These are phyloP conservation scores for Stylophora pistillata DNA, from an alignment of 64 coral and sea anemone genomes.

Conservation along the genomic window DNA sequence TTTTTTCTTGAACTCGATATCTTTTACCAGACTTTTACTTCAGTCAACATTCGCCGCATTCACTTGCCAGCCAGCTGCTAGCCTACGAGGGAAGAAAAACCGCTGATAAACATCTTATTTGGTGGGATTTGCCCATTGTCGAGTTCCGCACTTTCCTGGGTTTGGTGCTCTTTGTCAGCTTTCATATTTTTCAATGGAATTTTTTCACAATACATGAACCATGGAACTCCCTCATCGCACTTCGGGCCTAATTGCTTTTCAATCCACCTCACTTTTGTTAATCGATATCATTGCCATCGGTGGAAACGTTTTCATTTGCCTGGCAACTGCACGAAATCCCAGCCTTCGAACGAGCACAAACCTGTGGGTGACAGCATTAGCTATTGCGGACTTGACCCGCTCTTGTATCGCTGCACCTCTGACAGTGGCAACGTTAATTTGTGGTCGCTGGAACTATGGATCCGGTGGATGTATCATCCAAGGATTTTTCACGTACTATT, in stretches of 20 bases:
- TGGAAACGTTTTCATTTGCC: conserved; percentile 70
- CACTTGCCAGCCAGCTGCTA: background rate
- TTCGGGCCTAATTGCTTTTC: background rate
- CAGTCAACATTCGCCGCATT: background rate
- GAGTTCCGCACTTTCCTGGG: too few species aligned
- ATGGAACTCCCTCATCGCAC: conserved; percentile 1
- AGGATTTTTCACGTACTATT: conserved; percentile 68
- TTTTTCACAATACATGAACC: background rate
- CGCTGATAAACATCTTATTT: too few species aligned
- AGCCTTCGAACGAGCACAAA: conserved; percentile 73
- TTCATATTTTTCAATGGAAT: too few species aligned
- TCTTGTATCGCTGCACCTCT: conserved; percentile 61
- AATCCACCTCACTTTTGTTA: conserved; percentile 48
- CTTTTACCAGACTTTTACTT: background rate
- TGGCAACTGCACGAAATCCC: conserved; percentile 59
- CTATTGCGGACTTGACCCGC: conserved; percentile 69
- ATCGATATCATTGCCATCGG: conserved; percentile 51
- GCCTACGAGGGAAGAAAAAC: background rate
- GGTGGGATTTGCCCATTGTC: too few species aligned
- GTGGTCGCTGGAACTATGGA: conserved; percentile 74
- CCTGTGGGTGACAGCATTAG: conserved; percentile 75
- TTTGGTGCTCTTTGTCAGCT: too few species aligned
- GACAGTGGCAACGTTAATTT: conserved; percentile 52
- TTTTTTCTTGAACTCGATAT: background rate
- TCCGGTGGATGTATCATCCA: conserved; percentile 46